Conservation (phyloP, 2,113 vertebrate species). For the Willisornis vidua region DNA sequence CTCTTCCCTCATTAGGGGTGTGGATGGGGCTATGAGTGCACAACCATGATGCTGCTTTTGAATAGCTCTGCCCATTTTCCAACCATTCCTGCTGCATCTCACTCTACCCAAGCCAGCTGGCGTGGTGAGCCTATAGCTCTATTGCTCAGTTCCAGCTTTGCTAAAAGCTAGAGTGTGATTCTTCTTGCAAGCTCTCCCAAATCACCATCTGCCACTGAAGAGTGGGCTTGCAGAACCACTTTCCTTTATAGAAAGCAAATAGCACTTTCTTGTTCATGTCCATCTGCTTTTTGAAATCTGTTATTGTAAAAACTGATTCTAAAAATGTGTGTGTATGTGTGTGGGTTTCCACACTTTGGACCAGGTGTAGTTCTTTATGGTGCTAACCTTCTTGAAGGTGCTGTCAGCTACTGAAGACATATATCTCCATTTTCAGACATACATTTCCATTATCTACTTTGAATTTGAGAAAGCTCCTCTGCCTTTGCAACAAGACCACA, state of each 20-base stretch:
- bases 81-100: not conserved
- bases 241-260: not conserved
- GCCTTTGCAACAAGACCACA: not conserved
- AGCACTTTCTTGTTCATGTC: not conserved
- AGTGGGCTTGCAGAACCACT: not conserved
- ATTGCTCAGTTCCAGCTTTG: not conserved
- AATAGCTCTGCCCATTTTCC: not conserved
- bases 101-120: not conserved
- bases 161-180: not conserved
- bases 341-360: not conserved
- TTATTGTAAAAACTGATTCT: not conserved
- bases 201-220: not conserved
- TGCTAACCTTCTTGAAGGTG: not conserved
- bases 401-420: not conserved
- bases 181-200: not conserved
- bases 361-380: not conserved
- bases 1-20: not conserved
- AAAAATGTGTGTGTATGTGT: not conserved
- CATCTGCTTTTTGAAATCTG: not conserved
- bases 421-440: not conserved
- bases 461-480: not conserved
- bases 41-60: not conserved
- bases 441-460: not conserved
- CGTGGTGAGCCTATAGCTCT: fast-evolving
- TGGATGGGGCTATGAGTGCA: not conserved